Percentiles rank a stretch among this genome's conserved stretches.
Conservation (phyloP, 1,140 invertebrate genomes). For the Andricus grossulariae region DNA sequence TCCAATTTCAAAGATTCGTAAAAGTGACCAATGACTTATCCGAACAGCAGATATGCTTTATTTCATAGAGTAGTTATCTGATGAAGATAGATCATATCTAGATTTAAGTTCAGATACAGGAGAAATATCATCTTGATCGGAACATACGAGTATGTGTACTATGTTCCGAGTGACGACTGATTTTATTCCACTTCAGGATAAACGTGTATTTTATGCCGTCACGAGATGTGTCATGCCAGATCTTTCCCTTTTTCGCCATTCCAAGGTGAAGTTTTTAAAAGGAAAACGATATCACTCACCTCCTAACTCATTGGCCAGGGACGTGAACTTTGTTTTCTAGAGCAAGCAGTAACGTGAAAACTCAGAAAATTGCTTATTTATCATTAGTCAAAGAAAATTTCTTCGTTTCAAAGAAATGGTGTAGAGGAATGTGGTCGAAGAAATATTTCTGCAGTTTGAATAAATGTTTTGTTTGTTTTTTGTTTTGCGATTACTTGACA, state of each 20-base stretch:
- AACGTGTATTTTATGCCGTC: not conserved
- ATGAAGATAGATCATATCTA: not conserved
- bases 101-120: not conserved
- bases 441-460: too few species aligned
- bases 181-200: not conserved
- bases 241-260: slow-evolving; percentile 6
- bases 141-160: too few species aligned
- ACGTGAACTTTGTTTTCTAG: slow-evolving; percentile 35
- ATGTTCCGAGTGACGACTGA: not conserved
- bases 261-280: slow-evolving; percentile 25
- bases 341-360: slow-evolving; percentile 17
- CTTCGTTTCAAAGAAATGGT: too few species aligned
- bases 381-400: too few species aligned
- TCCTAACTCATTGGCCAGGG: slow-evolving; percentile 18
- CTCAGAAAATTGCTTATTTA: slow-evolving; percentile 22
- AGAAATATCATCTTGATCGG: not conserved
- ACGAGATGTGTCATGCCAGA: slow-evolving; percentile 5
- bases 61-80: not conserved
- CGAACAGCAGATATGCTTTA: too few species aligned
- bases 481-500: too few species aligned
- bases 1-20: too few species aligned
- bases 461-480: too few species aligned
- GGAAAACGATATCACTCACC: not conserved
- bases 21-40: too few species aligned
- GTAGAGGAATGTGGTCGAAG: too few species aligned